These are phyloP conservation scores for Phaedon cochleariae DNA, from an alignment of 2,888 invertebrate genomes.

Conservation along the genomic window DNA sequence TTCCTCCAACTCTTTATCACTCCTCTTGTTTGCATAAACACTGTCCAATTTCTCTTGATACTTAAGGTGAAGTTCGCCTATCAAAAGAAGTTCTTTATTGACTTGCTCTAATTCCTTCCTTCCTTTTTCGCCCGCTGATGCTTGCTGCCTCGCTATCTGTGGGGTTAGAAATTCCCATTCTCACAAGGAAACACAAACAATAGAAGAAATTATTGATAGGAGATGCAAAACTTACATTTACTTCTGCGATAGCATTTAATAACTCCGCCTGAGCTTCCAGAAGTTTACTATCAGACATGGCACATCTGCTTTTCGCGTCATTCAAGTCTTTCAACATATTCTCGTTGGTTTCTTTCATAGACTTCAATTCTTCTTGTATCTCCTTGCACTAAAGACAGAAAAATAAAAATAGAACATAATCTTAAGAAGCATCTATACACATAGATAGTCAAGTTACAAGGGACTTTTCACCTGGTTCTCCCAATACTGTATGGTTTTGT, in stretches of 20 bases:
- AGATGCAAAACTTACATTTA: constrained; percentile 49
- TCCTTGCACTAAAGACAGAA: constrained; percentile 61
- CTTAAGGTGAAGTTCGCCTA: constrained; percentile 68
- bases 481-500: constrained; percentile 57
- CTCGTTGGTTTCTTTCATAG: constrained; percentile 63
- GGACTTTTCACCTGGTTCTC: constrained; percentile 56
- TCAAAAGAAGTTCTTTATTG: constrained; percentile 66
- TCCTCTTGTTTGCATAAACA: constrained; percentile 60
- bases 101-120: constrained; percentile 65
- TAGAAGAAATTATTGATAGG: too few relatives aligned
- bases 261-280: constrained; percentile 62
- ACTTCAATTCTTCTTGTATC: constrained; percentile 65
- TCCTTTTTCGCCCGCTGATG: constrained; percentile 62
- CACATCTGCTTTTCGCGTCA: constrained; percentile 61
- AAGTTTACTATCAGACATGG: constrained; percentile 61
- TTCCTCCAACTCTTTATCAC: constrained; percentile 62
- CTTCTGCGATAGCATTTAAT: constrained; percentile 57
- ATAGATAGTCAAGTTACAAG: too few relatives aligned
- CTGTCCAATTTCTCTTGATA: constrained; percentile 66
- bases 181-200: too few relatives aligned
- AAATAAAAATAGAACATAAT: neutral
- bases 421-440: neutral
- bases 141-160: constrained; percentile 59
- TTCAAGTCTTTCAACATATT: constrained; percentile 64
- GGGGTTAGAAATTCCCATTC: too few relatives aligned